A percentile compares a stretch with the other conserved stretches of the same genome.
phyloP scores from a whole-genome alignment of 2,888 invertebrate species.

The Copidosoma aretas region DNA sequence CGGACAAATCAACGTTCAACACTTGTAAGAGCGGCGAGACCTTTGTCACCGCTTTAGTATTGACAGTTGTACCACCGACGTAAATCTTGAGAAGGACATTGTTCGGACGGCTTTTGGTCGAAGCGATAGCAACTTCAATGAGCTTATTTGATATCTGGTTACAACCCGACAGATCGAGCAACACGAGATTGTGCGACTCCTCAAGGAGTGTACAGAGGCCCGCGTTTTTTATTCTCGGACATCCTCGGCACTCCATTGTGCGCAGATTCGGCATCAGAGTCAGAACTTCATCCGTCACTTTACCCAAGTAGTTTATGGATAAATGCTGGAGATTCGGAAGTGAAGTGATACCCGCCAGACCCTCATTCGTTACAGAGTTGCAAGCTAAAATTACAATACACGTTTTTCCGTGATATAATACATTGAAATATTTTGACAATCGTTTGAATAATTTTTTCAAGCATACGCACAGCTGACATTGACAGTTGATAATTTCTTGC shows the following conservation, averaged over 20 bases:
- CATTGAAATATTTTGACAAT: background rate
- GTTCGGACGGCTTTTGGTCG: slow-evolving; percentile 51
- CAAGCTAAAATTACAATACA: slow-evolving; percentile 42
- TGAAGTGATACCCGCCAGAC: slow-evolving; percentile 47
- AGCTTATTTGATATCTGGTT: slow-evolving; percentile 46
- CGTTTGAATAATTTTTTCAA: background rate
- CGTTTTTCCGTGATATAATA: too few species aligned
- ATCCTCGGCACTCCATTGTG: slow-evolving; percentile 52
- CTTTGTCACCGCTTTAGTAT: slow-evolving; percentile 24
- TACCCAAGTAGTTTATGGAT: slow-evolving; percentile 48
- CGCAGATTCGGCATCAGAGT: slow-evolving; percentile 48
- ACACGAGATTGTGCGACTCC: slow-evolving; percentile 48
- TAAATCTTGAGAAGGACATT: slow-evolving; percentile 52
- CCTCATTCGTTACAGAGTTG: slow-evolving; percentile 46
- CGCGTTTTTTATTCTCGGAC: slow-evolving; percentile 45
- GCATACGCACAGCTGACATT: slow-evolving; percentile 50
- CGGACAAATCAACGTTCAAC: slow-evolving; percentile 49
- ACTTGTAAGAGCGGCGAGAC: slow-evolving; percentile 54
- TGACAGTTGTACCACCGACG: slow-evolving; percentile 48
- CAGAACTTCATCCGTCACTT: slow-evolving; percentile 49
- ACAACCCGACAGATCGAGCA: slow-evolving; percentile 55
- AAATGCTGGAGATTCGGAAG: slow-evolving; percentile 52
- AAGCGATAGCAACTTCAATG: slow-evolving; percentile 48
- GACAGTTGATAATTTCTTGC: slow-evolving; percentile 48
- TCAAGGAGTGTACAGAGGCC: slow-evolving; percentile 48